These are phyloP conservation scores for Equus przewalskii DNA, from an alignment of 2,113 vertebrate species.

Conservation along the genomic window DNA sequence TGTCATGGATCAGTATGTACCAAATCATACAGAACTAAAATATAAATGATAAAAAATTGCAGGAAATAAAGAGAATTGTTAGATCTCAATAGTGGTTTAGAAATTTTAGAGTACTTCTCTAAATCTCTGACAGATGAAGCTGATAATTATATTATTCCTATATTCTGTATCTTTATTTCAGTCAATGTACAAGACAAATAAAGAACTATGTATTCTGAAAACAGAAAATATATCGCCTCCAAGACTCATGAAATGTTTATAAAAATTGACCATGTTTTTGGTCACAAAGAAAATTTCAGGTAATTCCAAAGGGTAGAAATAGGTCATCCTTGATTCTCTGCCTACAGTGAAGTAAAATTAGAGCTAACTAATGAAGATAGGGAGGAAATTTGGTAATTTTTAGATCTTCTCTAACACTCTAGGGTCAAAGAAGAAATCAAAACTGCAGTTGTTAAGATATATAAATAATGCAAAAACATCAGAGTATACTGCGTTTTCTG, in stretches of 20 bases:
- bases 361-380: conserved; percentile 40
- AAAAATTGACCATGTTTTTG: conserved; percentile 26
- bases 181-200: not conserved
- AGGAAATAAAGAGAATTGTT: not conserved
- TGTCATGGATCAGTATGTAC: not conserved
- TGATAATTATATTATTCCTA: not conserved
- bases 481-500: not conserved
- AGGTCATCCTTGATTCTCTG: not conserved
- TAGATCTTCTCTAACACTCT: not conserved
- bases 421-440: conserved; percentile 42
- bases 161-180: conserved; percentile 52
- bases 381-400: conserved; percentile 12
- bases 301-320: conserved; percentile 37
- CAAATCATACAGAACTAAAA: conserved; percentile 38
- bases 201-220: conserved; percentile 12
- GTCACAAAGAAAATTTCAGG: conserved; percentile 33
- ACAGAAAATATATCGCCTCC: not conserved
- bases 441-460: conserved; percentile 21
- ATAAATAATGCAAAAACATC: not conserved
- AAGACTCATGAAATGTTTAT: not conserved
- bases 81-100: not conserved
- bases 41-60: conserved; percentile 22
- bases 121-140: not conserved
- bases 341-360: conserved; percentile 17
- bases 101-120: not conserved